A percentile compares a stretch with the other conserved stretches of the same genome.
Conservation (phyloP, 2,113 vertebrate species). For the Lates calcarifer region DNA sequence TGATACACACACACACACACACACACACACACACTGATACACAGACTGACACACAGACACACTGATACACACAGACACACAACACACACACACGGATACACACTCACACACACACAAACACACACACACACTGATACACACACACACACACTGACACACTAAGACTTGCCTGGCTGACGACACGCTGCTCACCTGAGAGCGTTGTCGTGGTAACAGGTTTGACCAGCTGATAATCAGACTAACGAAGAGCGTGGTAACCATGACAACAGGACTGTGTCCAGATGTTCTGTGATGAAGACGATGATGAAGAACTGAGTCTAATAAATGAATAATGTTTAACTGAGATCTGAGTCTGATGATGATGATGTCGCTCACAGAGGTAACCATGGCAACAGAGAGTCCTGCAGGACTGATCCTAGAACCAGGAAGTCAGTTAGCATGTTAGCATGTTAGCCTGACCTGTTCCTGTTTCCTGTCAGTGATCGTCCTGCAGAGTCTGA, state of each 20-base stretch:
- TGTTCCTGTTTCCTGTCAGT: no score
- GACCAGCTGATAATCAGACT: not conserved
- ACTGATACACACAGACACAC: not conserved
- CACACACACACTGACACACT: no score
- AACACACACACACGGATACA: no score
- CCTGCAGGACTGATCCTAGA: no score
- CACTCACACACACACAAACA: no score
- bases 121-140: no score
- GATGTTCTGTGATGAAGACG: conserved; percentile 1
- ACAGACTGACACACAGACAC: no score
- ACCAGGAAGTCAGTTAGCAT: no score
- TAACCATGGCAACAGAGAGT: no score
- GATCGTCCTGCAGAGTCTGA: no score
- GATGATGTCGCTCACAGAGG: no score
- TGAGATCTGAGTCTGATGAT: not conserved
- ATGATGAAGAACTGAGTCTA: conserved; percentile 1
- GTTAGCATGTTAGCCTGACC: no score
- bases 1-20: not conserved
- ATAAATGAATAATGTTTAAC: conserved; percentile 40
- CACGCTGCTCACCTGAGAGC: not conserved
- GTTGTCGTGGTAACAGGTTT: not conserved
- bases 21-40: not conserved
- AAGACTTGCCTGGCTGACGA: not conserved
- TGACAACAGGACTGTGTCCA: conserved; percentile 12
- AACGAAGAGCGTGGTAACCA: conserved; percentile 14